Conservation (phyloP, 23 tunicate species). For the Styela plicata region DNA sequence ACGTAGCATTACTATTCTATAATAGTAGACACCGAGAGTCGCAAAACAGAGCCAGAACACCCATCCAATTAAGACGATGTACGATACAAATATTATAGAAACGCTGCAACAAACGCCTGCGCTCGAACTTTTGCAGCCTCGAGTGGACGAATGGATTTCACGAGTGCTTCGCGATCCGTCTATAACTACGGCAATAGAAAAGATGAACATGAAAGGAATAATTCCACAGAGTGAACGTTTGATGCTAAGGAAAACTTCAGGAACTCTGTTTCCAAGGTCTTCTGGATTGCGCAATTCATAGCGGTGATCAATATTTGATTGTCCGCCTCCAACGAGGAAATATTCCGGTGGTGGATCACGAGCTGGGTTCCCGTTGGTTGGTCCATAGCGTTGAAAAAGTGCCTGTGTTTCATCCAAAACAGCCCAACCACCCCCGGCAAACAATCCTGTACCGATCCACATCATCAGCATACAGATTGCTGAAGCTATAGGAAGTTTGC, state of each 20-base stretch:
- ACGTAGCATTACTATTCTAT: constrained; percentile 77
- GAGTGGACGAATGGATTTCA: constrained; percentile 17
- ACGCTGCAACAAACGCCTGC: constrained; percentile 73
- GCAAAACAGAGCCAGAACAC: constrained; percentile 73
- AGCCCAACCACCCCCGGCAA: constrained; percentile 74
- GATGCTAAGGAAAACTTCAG: constrained; percentile 73
- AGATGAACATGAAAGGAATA: constrained; percentile 80
- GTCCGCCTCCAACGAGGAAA: constrained; percentile 25
- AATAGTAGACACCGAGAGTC: constrained; percentile 82
- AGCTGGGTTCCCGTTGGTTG: constrained; percentile 73
- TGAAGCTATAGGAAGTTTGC: constrained; percentile 73
- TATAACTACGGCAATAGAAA: constrained; percentile 43
- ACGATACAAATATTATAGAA: constrained; percentile 42
- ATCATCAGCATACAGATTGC: constrained; percentile 42
- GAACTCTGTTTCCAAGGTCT: constrained; percentile 83
- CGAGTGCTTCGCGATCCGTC: constrained; percentile 42
- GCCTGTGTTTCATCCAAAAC: constrained; percentile 53
- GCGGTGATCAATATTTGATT: background rate
- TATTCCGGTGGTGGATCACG: constrained; percentile 77
- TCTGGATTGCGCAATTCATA: constrained; percentile 30
- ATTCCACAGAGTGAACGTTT: constrained; percentile 77
- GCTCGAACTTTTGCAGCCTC: constrained; percentile 53
- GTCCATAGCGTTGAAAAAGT: constrained; percentile 53
- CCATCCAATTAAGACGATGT: constrained; percentile 53
- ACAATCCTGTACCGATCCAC: constrained; percentile 75